These are phyloP conservation scores for Cydia fagiglandana DNA, from an alignment of 1,140 invertebrate species.

Conservation along the genomic window DNA sequence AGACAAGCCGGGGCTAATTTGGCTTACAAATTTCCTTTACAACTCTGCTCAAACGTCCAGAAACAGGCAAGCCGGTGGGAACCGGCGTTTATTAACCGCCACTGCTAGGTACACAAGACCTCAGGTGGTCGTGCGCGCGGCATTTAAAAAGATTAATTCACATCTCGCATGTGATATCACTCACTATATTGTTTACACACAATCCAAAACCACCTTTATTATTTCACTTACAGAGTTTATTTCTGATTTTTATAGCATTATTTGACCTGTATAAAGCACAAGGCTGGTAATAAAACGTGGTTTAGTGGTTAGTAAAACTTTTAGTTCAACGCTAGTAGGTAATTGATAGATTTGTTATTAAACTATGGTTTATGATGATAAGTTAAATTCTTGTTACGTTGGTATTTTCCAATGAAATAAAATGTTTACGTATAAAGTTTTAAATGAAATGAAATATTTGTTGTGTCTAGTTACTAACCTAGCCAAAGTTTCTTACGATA, in stretches of 20 bases:
- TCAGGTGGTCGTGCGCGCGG: not conserved
- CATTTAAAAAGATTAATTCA: constrained; percentile 4
- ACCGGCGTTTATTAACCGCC: no score
- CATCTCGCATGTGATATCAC: not conserved
- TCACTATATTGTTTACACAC: not conserved
- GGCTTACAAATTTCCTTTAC: no score
- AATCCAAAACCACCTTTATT: not conserved
- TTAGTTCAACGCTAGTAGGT: not conserved
- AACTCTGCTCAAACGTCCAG: no score
- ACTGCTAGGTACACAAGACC: no score
- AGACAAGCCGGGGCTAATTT: no score
- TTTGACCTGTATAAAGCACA: not conserved
- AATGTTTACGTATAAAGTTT: not conserved
- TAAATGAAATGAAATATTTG: no score
- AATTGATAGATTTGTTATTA: not conserved
- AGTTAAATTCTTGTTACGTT: not conserved
- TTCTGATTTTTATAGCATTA: not conserved
- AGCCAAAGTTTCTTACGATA: not conserved
- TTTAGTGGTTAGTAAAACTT: not conserved
- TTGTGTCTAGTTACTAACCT: no score
- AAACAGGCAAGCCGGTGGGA: no score
- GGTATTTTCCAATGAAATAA: not conserved
- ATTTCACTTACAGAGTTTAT: not conserved
- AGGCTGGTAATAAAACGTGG: not conserved
- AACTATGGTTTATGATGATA: not conserved